phyloP scores from a whole-genome alignment of 1,140 invertebrate species.

The Drosophila chauvacae region DNA sequence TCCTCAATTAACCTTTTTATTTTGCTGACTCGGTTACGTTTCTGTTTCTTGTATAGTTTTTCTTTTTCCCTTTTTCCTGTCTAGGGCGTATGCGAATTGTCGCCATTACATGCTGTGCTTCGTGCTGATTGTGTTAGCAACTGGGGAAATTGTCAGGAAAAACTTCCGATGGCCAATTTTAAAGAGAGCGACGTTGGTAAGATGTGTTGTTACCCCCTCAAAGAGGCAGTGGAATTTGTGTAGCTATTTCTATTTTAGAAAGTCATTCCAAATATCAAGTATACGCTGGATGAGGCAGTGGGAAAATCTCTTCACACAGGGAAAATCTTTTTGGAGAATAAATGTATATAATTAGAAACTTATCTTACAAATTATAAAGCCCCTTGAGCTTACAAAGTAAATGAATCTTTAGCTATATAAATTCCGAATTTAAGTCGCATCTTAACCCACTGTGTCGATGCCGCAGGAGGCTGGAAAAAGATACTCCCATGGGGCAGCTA shows the following conservation, averaged over 20 bases:
- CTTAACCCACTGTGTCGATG: conserved; percentile 33
- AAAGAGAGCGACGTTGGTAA: conserved; percentile 25
- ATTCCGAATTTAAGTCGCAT: background rate
- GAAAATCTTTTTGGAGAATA: too few species aligned
- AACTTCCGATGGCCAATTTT: conserved; percentile 44
- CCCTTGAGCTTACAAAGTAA: background rate
- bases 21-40: conserved; percentile 53
- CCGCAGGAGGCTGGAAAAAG: conserved; percentile 29
- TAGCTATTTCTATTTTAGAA: conserved; percentile 32
- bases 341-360: too few species aligned
- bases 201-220: conserved; percentile 15
- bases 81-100: conserved; percentile 76
- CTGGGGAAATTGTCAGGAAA: conserved; percentile 31
- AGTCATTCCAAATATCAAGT: conserved; percentile 38
- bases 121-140: conserved; percentile 23
- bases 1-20: conserved; percentile 81
- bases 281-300: conserved; percentile 19
- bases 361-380: background rate
- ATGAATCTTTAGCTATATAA: background rate
- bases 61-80: conserved; percentile 12
- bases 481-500: conserved; percentile 66
- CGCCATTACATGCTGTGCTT: conserved; percentile 55
- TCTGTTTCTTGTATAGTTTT: conserved; percentile 25
- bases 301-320: background rate
- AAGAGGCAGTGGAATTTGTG: conserved; percentile 36